Evolutionary conservation across 2,113 vertebrate species (phyloP), one percentile per base, ranked within the genome.

Genomic region (Hipposideros armiger): DNA sequence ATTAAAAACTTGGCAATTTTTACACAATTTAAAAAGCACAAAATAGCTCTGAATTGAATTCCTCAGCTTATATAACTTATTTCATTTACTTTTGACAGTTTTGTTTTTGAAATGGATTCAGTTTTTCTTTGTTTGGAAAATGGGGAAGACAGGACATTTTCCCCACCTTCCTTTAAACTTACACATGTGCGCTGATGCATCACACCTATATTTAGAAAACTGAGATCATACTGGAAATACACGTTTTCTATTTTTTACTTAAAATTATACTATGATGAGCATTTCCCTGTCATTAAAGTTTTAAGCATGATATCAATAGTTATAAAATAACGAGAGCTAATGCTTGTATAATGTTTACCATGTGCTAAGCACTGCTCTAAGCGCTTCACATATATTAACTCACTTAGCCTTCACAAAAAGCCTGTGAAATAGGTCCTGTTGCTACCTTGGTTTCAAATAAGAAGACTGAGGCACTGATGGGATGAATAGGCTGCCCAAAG

Each of bases 31-130:
- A 85, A 36, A 81, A 96, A 95, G 58, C 56, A 60, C 36, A 84
- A 56, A 74, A n/a, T 26, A 91, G 42, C 5, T 81, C 4, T 16
- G 8, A 50, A 30, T 36, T 70, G 11, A 95, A 92, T 74, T 64
- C 17, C 62, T 76, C 40, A 77, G 17, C 91, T 91, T 69, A 45
- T 28, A 26, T 50, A 80, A 80, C 32, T 60, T 83, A 87, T 26
- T 66, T 94, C 66, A 81, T 67, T 74, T 70, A 64, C 28, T 81
- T 96, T 86, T 80, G 54, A 76, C n/a, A 73, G 62, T 72, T 91
- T 28, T 36, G 1, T 14, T 88, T 76, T 74, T 69, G 24, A 76
- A 80, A 67, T 15, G 20, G 32, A 36, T 83, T 50, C 3, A 50
- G 11, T 62, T 86, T 60, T 80, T 67, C 52, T 82, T 7, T 26